phyloP scores from a whole-genome alignment of 2,888 invertebrate genomes.

The Rhodophaea formosa region DNA sequence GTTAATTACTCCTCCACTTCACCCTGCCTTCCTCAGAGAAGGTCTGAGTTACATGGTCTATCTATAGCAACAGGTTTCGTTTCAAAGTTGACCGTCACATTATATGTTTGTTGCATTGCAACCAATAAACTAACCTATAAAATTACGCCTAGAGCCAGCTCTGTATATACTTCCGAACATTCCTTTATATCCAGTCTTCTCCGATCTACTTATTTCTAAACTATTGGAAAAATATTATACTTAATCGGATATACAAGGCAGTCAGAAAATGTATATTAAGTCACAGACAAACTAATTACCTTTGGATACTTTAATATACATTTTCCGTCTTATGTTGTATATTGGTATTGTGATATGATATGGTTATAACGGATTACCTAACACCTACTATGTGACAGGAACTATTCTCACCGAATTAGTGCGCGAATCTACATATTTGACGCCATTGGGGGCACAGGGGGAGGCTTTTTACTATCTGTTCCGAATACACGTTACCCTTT shows the following conservation, averaged over 20 bases:
- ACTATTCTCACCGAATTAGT: slow-evolving; percentile 11
- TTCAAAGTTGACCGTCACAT: neutral
- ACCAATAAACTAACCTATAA: slow-evolving; percentile 29
- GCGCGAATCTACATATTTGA: slow-evolving; percentile 2
- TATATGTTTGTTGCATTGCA: slow-evolving; percentile 12
- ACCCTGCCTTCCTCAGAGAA: too few relatives aligned
- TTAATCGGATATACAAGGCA: neutral
- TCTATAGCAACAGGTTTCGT: too few relatives aligned
- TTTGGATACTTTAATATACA: too few relatives aligned
- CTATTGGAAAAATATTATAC: slow-evolving; percentile 17
- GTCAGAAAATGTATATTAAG: too few relatives aligned
- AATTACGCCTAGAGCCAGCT: slow-evolving; percentile 36
- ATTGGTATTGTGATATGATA: slow-evolving; percentile 9
- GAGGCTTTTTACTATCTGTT: neutral
- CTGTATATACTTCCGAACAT: slow-evolving; percentile 34
- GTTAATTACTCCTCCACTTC: too few relatives aligned
- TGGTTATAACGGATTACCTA: slow-evolving; percentile 1
- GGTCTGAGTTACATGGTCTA: too few relatives aligned
- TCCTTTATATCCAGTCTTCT: slow-evolving; percentile 57
- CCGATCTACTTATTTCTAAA: slow-evolving; percentile 45
- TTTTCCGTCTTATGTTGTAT: neutral
- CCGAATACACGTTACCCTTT: neutral
- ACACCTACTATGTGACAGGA: slow-evolving; percentile 3
- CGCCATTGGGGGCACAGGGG: neutral
- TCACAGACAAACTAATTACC: too few relatives aligned